Percentiles rank a stretch among this genome's conserved stretches.
phyloP scores from a whole-genome alignment of 2,113 vertebrate species.

The Sciurus niger region DNA sequence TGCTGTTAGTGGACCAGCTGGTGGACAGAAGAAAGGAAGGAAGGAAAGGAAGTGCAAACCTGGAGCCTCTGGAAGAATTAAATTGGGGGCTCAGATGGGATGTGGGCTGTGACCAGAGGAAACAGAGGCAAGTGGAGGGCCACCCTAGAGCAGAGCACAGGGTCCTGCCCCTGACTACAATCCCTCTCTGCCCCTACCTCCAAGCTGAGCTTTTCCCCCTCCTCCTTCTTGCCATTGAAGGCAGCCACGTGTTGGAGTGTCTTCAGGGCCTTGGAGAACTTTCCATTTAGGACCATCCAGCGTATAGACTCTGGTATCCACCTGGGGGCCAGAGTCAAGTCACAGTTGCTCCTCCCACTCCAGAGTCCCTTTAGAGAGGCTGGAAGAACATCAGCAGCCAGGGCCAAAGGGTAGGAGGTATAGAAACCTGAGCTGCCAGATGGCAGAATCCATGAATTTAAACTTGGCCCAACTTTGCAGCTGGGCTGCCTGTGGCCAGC shows the following conservation, averaged over 20 bases:
- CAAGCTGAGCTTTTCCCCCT: slow-evolving; percentile 90
- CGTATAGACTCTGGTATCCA: slow-evolving; percentile 93
- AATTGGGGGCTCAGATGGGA: background rate
- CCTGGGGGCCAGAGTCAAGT: slow-evolving; percentile 85
- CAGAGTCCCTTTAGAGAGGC: background rate
- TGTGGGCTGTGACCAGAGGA: background rate
- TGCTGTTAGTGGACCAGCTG: background rate
- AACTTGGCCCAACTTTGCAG: slow-evolving; percentile 21
- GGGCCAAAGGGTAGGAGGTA: background rate
- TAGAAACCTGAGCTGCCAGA: background rate
- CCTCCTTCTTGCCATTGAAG: slow-evolving; percentile 90
- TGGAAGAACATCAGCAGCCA: background rate
- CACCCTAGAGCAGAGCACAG: background rate
- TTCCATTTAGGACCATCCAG: slow-evolving; percentile 91
- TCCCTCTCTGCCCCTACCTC: slow-evolving; percentile 87
- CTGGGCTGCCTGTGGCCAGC: slow-evolving; percentile 21
- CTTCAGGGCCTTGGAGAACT: slow-evolving; percentile 88
- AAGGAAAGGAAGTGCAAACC: background rate
- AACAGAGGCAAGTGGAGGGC: background rate
- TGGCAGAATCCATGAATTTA: background rate
- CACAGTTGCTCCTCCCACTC: background rate
- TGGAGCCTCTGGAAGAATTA: background rate
- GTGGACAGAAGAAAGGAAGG: background rate
- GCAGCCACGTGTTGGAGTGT: slow-evolving; percentile 90
- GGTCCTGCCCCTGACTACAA: background rate